Base-by-base conservation (phyloP, 2,888 invertebrate species). In the Andrena hattorfiana region DNA sequence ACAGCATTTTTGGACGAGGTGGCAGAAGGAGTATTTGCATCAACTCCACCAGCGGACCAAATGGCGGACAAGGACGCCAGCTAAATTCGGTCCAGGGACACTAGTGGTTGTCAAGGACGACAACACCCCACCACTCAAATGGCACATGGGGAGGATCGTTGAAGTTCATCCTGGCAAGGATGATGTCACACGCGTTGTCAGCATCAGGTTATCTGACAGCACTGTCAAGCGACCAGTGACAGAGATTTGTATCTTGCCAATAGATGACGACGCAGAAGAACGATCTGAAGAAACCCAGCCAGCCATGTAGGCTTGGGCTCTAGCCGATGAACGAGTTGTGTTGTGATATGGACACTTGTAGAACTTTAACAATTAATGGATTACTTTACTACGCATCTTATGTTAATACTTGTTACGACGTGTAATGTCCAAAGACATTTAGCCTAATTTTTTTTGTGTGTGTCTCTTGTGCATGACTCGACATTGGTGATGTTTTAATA, bases 11-110 rank as follows among this genome's bases (percentile, higher is more conserved):
- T 67, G 67, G 67, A 20, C 30, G 2, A 51, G 54, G n/a, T 67
- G 67, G 51, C 51, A 67, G n/a, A 49, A 51, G 6, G 67, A 67
- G 20, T 51, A 54, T 10, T n/a, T 67, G 6, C 8, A 67, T 5
- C 30, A 67, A 1, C 20, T 67, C 3, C 48, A 5, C 0, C 48
- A 7, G 4, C 49, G 64, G 6, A 64, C 0, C 26, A 64, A 64
- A 48, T 64, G 64, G 64, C 26, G 16, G 26, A 16, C 2, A 28
- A 7, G 26, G 6, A 16, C 60, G 2, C 26, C 30, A 7, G 30
- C 8, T 32, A 8, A 32, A 28, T 32, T 62, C 8, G 16, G n/a
- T 6, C 32, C 32, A 32, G 60, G 28, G 6, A 60, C 60, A 2
- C 26, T 60, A 30, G 30, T 60, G 26, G 10, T 60, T 4, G 26